Evolutionary conservation across 2,888 invertebrate species (phyloP), one percentile per base, ranked within the genome.

Genomic region (Drosophila fungiperda): DNA sequence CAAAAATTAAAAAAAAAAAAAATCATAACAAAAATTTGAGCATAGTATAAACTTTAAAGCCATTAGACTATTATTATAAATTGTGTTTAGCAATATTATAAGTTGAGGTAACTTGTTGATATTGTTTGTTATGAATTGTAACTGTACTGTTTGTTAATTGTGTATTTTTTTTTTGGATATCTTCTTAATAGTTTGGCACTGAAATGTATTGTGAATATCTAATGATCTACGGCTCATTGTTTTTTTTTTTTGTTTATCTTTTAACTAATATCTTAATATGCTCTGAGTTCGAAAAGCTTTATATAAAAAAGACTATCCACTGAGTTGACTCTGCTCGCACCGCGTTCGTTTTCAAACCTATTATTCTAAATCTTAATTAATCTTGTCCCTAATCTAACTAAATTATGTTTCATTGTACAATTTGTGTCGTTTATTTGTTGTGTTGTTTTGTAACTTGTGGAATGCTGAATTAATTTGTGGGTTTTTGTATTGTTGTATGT

Each of bases 61-160:
- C 74, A 67, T 73, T 71, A 55, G 68, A 72, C 76, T 73, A 76
- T 73, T 67, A 65, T 73, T 67, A 65, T 73, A 55, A 69, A 55
- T 68, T 68, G 62, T 72, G 68, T 62, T 68, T 65, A 78, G 67
- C 69, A 71, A 63, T 67, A 66, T 82, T 82, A 67, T 84, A 74
- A 82, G 80, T 87, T 91, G 91, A 91, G 91, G 91, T 91, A 91
- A 90, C 83, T 84, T 87, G 91, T 76, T 83, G 52, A 48, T 58
- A 38, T 45, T 57, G 36, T 55, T 53, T 40, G 17, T 26, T 38
- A 60, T 71, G 40, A 60, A 68, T 55, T 67, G 55, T 74, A 52
- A 65, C 40, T 69, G 68, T 74, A 33, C 32, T 62, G 50, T 64
- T 35, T 36, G 58, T 33, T 54, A 53, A 66, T 35, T 73, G 52